Evolutionary conservation across 2,888 invertebrate genomes (phyloP), one percentile per base, ranked within the genome.

Genomic region (Eristalinus aeneus): DNA sequence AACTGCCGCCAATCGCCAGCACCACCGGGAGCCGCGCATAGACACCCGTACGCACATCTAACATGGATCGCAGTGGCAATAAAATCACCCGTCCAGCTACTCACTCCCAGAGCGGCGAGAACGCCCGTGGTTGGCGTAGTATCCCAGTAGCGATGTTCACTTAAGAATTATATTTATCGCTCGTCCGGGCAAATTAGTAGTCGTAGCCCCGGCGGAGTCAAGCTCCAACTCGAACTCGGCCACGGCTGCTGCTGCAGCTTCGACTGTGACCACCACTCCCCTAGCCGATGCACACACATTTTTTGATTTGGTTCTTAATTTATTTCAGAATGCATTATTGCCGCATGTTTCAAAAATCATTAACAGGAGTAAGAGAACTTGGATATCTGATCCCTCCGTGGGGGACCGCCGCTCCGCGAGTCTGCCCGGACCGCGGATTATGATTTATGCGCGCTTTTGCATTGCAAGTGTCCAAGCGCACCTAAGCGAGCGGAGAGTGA

Each of bases 91-190:
- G 71, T 79, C 84, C 68, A 64, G 56, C 63, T 16, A 56, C 34
- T 53, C 60, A 60, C 39, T 23, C 11, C 60, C 36, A 56, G 56
- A 56, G 22, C 56, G 10, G 12, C 11, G 56, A 46, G 32, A 22
- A 46, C 68, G 27, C 12, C 61, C 64, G 60, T 77, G 54, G 9
- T 36, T 64, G 46, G 31, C 73, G 54, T 77, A 82, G 82, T 74
- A 86, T 86, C 82, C 77, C 86, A 86, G 86, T 86, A 86, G 86
- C 86, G 82, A 86, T 86, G 86, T 86, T 86, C 86, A 81, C 86
- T 86, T 86, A 86, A 86, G 86, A 86, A 86, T 86, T 86, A 82
- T 86, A 86, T 86, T 86, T 86, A 86, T 86, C 86, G 86, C 65
- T 78, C 78, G 78, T 69, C 82, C 86, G 78, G 74, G 77, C 86